Evolutionary conservation across 2,888 invertebrate genomes (phyloP), one percentile per base, ranked within the genome.

Genomic region (Lepidocyrtinus sp.): DNA sequence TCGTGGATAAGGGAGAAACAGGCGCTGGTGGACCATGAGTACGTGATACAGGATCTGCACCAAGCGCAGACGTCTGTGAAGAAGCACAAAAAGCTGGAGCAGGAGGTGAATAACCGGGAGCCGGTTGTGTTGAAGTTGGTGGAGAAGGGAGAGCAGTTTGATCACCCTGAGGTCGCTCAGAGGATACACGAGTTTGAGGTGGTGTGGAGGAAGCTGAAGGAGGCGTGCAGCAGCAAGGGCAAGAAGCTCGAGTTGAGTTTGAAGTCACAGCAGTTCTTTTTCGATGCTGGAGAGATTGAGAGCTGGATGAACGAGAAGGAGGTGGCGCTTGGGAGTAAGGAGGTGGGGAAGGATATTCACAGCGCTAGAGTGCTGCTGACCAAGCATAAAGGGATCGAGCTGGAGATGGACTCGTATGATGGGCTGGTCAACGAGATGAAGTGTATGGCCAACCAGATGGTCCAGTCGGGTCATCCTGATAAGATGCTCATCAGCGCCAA

Each of bases 351-450:
- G 21, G 97, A 98, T 89, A 91, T 96, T 45, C 96, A 96, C 87
- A 92, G 96, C 0, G 96, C 97, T 19, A 96, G 97, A 50, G 97
- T 97, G 89, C 91, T 98, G 61, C 90, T 99, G 19, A 97, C 98
- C 0, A 96, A 96, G 88, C 98, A 99, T 88, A 98, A 98, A 63
- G 96, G 95, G 1, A 91, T 97, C 59, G 96, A 96, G 87, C 90
- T 97, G 7, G 96, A 96, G 88, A 90, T 97, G 85, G 97, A 97
- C 88, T 96, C 96, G 0, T 97, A 98, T 90, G 94, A 93, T 81
- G 95, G 95, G 7, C 95, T 97, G 70, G 94, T 98, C 26, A 93
- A 94, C 1, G 97, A 97, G 91, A 97, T 98, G 94, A 94, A 96
- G 1, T 93, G 94, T 88, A 94, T 93, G 78, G 97, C 96, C 1